phyloP scores from a whole-genome alignment of 2,888 invertebrate species.

The Oligia strigilis region DNA sequence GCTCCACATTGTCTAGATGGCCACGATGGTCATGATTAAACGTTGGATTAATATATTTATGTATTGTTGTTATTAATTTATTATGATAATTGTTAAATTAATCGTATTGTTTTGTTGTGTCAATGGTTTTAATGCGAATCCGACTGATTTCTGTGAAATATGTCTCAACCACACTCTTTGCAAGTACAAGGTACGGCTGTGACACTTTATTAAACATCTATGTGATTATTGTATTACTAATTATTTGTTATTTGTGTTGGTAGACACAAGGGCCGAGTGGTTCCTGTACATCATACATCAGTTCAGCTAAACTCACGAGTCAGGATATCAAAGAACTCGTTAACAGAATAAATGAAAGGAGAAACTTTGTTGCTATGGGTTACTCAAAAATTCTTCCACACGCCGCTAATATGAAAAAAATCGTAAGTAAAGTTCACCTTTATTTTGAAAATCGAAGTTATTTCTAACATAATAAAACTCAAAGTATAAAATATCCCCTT shows the following conservation, averaged over 20 bases:
- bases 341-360: conserved; percentile 80
- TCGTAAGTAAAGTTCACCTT: conserved; percentile 72
- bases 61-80: conserved; percentile 76
- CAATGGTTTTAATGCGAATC: conserved; percentile 61
- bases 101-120: conserved; percentile 76
- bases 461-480: not conserved
- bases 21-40: conserved; percentile 60
- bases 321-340: conserved; percentile 77
- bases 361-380: conserved; percentile 83
- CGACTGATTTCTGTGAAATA: conserved; percentile 78
- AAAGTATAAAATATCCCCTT: not conserved
- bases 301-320: conserved; percentile 70
- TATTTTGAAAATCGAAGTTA: not conserved
- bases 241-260: conserved; percentile 25
- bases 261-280: conserved; percentile 78
- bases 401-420: conserved; percentile 86
- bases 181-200: conserved; percentile 74
- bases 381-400: conserved; percentile 77
- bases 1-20: conserved; percentile 69
- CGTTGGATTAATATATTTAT: conserved; percentile 67
- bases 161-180: conserved; percentile 83
- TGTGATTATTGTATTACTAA: not conserved
- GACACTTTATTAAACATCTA: conserved; percentile 1
- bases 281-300: conserved; percentile 78
- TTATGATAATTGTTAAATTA: conserved; percentile 84